Evolutionary conservation across 2,113 vertebrate species (phyloP).

Genomic region (Ranitomeya imitator): DNA sequence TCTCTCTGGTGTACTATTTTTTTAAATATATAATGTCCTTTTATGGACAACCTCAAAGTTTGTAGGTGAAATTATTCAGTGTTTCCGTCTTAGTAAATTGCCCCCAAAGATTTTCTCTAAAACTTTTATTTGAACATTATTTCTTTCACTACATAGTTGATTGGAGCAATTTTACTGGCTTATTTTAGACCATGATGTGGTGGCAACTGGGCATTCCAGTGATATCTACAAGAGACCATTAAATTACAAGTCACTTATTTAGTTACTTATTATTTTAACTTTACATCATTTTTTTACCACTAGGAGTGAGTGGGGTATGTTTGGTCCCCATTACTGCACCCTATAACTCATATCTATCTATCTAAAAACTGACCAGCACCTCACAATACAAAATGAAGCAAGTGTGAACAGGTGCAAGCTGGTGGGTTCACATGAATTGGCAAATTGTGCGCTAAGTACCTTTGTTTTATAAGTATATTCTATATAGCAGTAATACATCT

Average conservation of each 20-base stretch:
- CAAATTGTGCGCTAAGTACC: too few species aligned
- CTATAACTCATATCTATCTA: neutral
- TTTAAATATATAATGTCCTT: neutral
- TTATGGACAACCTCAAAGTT: constrained; percentile 6
- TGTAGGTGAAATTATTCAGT: neutral
- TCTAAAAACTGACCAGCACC: neutral
- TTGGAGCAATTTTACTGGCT: neutral
- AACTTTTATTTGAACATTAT: neutral
- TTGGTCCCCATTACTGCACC: too few species aligned
- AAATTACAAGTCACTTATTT: too few species aligned
- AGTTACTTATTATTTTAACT: too few species aligned
- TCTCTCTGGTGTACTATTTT: constrained; percentile 9
- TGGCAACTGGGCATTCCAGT: neutral
- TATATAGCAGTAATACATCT: too few species aligned
- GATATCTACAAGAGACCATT: too few species aligned
- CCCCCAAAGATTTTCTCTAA: neutral
- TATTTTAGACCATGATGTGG: neutral
- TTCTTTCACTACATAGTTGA: neutral
- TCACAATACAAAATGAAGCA: too few species aligned
- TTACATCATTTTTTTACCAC: too few species aligned
- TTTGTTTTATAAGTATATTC: too few species aligned
- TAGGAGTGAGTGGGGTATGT: too few species aligned
- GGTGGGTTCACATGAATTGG: too few species aligned
- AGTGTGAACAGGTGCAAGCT: too few species aligned
- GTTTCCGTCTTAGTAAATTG: neutral